Conservation (phyloP, 2,797 vertebrate species). For the Aulostomus chinensis region DNA sequence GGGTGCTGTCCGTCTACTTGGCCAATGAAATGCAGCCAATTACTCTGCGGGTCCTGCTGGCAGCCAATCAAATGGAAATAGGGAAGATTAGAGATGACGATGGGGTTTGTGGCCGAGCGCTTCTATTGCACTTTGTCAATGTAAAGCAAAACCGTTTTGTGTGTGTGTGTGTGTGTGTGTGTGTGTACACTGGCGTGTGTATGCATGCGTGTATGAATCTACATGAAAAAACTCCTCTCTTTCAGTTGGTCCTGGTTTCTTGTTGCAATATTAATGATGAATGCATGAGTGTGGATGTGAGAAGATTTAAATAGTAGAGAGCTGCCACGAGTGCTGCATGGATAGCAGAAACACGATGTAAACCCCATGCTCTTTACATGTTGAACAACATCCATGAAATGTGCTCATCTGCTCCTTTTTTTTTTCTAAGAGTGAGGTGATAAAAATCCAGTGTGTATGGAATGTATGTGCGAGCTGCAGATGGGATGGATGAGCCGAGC, state of each 20-base stretch:
- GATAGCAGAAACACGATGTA: not conserved
- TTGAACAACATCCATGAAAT: no score
- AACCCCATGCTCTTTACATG: no score
- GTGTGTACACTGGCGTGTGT: no score
- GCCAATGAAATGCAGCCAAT: conserved; percentile 65
- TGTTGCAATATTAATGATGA: conserved; percentile 18
- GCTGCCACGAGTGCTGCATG: conserved; percentile 14
- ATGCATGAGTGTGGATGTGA: conserved; percentile 19
- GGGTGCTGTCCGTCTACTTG: conserved; percentile 57
- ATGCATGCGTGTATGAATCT: not conserved
- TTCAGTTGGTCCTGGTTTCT: not conserved
- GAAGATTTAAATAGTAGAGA: conserved; percentile 11
- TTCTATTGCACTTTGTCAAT: conserved; percentile 41
- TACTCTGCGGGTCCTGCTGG: conserved; percentile 64
- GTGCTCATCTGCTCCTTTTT: no score
- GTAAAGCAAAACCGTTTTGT: conserved; percentile 11
- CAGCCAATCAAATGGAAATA: conserved; percentile 76
- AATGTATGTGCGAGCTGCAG: no score
- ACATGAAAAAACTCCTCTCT: not conserved
- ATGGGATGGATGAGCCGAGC: no score
- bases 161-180: not conserved
- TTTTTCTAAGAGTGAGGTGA: no score
- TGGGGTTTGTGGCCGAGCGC: conserved; percentile 35
- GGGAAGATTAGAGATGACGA: conserved; percentile 53
- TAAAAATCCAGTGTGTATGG: no score